These are phyloP conservation scores for Ophioderma brevispina DNA, from an alignment of 35 echinoderm and acorn worm genomes.

Conservation along the genomic window DNA sequence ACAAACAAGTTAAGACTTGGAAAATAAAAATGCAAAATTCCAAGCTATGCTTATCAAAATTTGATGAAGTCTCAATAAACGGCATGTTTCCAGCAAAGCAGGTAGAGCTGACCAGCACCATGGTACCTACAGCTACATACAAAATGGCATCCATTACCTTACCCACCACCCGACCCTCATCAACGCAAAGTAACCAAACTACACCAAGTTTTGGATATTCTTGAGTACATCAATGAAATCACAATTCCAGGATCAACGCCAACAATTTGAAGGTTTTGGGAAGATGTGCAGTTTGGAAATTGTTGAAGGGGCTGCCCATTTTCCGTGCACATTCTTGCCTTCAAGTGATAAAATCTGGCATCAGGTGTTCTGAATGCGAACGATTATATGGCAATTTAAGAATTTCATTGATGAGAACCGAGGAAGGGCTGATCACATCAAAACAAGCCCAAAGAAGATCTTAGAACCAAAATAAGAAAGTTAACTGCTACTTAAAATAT, in stretches of 20 bases:
- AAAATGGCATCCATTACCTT: neutral
- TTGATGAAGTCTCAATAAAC: neutral
- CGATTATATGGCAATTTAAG: neutral
- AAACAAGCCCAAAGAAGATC: neutral
- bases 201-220: no score
- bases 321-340: neutral
- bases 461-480: neutral
- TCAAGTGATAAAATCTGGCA: neutral
- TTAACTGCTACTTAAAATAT: neutral
- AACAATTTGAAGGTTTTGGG: neutral
- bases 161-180: neutral
- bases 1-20: neutral
- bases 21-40: neutral
- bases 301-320: neutral
- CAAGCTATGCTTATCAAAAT: neutral
- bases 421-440: neutral
- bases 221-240: neutral
- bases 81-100: neutral
- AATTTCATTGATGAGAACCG: neutral
- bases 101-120: neutral
- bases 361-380: neutral
- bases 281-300: neutral
- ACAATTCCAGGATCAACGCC: neutral
- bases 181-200: neutral
- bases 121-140: neutral